Evolutionary conservation across 2,888 invertebrate species (phyloP).

Genomic region (Phaonia tiefii): DNA sequence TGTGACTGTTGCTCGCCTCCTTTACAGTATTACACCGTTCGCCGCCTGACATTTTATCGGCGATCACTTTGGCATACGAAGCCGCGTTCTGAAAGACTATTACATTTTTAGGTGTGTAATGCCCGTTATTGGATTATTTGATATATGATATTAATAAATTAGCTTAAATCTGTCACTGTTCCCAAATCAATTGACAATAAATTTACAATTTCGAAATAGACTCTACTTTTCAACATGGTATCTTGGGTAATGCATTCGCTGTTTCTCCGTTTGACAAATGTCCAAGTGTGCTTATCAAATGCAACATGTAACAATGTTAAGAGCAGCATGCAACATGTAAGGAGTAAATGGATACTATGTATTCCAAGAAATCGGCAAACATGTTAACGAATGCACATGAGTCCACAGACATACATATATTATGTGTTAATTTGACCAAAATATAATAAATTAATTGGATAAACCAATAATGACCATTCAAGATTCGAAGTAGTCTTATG

Average conservation of each 20-base stretch:
- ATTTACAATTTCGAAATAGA: constrained; percentile 9
- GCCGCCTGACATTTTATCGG: no score
- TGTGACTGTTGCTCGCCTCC: no score
- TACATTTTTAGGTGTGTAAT: neutral
- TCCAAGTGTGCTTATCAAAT: constrained; percentile 55
- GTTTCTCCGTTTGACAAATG: constrained; percentile 54
- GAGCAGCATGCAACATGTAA: neutral
- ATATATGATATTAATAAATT: constrained; percentile 16
- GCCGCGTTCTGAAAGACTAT: no score
- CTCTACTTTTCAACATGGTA: neutral
- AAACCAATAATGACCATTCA: constrained; percentile 57
- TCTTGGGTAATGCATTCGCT: constrained; percentile 40
- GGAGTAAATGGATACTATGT: no score
- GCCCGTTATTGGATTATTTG: neutral
- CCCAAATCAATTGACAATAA: constrained; percentile 59
- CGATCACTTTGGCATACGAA: no score
- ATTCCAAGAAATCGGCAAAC: constrained; percentile 14
- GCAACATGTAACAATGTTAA: constrained; percentile 21
- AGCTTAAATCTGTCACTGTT: constrained; percentile 24
- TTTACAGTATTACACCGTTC: no score
- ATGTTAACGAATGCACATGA: neutral
- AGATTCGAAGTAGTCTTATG: constrained; percentile 6
- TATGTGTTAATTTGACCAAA: constrained; percentile 63
- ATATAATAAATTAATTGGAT: constrained; percentile 67
- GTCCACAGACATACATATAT: neutral